Percentiles rank a stretch among this genome's conserved stretches.
Evolutionary conservation across 2,888 invertebrate genomes (phyloP).

Genomic region (Gnatocerus cornutus): DNA sequence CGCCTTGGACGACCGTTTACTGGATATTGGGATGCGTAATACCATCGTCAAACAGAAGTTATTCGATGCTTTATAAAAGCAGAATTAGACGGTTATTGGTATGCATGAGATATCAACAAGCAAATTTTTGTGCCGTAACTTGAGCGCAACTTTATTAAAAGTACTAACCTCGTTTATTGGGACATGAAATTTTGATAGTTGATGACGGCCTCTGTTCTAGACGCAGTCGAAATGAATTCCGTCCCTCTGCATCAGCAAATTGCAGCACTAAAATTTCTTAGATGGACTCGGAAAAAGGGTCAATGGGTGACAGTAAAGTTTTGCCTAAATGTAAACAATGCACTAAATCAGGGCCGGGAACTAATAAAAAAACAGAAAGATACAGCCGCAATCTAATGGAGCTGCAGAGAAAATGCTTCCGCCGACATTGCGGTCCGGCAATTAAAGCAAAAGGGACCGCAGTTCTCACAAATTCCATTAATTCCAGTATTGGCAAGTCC

Average conservation of each 20-base stretch:
- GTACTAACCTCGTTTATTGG: slow-evolving; percentile 34
- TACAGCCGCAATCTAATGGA: background rate
- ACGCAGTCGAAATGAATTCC: slow-evolving; percentile 29
- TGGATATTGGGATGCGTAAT: slow-evolving; percentile 59
- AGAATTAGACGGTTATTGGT: slow-evolving; percentile 51
- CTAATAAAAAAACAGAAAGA: slow-evolving; percentile 5
- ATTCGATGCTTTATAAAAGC: slow-evolving; percentile 58
- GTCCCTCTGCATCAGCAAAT: slow-evolving; percentile 30
- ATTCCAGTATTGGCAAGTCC: slow-evolving; percentile 19
- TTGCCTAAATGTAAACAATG: slow-evolving; percentile 36
- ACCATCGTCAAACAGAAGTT: slow-evolving; percentile 60
- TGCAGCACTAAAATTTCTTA: slow-evolving; percentile 22
- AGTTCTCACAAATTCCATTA: slow-evolving; percentile 26
- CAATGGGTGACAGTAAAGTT: slow-evolving; percentile 27
- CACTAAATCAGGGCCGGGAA: slow-evolving; percentile 21
- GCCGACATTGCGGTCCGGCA: background rate
- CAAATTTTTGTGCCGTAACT: slow-evolving; percentile 43
- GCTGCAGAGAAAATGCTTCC: background rate
- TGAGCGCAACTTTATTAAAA: slow-evolving; percentile 38
- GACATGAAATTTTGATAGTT: slow-evolving; percentile 39
- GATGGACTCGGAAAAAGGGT: slow-evolving; percentile 16
- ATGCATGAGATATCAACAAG: slow-evolving; percentile 54
- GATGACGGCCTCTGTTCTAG: slow-evolving; percentile 30
- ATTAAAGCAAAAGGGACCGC: slow-evolving; percentile 21
- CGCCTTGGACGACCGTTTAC: slow-evolving; percentile 56